These are phyloP conservation scores for Ceriagrion tenellum DNA, from an alignment of 2,888 invertebrate species.

Conservation along the genomic window DNA sequence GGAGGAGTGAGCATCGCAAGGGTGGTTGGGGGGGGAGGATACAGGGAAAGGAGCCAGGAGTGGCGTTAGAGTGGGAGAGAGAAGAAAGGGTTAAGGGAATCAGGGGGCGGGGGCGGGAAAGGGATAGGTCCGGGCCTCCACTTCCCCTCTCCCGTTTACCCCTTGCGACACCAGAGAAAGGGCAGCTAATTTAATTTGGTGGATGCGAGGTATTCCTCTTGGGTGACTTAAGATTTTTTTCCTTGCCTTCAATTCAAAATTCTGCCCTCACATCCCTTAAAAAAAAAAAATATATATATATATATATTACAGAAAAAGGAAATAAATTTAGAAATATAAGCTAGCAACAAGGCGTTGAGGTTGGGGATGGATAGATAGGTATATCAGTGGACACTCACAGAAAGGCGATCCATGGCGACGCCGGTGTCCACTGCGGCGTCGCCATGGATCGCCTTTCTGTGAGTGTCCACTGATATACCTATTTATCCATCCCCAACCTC, in stretches of 20 bases:
- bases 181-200: background rate
- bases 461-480: too few relatives aligned
- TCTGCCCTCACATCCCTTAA: background rate
- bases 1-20: background rate
- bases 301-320: too few relatives aligned
- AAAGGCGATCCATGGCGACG: too few relatives aligned
- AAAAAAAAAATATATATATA: too few relatives aligned
- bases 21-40: background rate
- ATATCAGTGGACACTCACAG: too few relatives aligned
- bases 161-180: background rate
- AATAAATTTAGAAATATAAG: too few relatives aligned
- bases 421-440: too few relatives aligned
- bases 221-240: background rate
- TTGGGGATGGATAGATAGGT: too few relatives aligned
- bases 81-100: background rate
- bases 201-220: background rate
- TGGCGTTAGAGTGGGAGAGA: background rate
- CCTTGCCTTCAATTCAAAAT: background rate
- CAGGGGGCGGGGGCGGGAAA: background rate
- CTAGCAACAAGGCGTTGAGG: too few relatives aligned
- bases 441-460: too few relatives aligned
- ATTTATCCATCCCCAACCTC: too few relatives aligned
- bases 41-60: background rate
- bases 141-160: background rate
- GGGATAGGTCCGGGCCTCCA: background rate